These are phyloP conservation scores for Apis florea DNA, from an alignment of 1,140 invertebrate genomes.

Conservation along the genomic window DNA sequence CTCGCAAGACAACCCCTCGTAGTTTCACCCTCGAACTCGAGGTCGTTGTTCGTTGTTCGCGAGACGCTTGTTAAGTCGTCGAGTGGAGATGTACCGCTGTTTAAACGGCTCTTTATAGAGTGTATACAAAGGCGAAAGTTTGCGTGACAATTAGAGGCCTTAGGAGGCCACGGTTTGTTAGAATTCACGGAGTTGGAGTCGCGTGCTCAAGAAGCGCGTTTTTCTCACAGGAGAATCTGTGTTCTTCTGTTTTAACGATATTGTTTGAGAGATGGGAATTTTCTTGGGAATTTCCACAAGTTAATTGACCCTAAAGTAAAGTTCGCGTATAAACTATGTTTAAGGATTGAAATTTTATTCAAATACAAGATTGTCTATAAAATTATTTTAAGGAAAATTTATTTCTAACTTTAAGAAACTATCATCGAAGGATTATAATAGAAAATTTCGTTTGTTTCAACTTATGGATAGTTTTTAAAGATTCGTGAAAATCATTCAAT, in stretches of 20 bases:
- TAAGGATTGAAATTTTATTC: too few relatives aligned
- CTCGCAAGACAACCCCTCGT: background rate
- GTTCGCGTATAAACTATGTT: too few relatives aligned
- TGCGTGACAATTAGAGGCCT: constrained; percentile 6
- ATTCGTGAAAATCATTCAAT: too few relatives aligned
- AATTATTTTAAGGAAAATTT: too few relatives aligned
- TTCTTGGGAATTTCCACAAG: background rate
- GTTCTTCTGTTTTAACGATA: background rate
- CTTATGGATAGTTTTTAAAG: too few relatives aligned
- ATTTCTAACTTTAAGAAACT: too few relatives aligned
- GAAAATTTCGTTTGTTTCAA: too few relatives aligned
- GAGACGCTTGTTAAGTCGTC: constrained; percentile 8
- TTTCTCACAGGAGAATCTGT: background rate
- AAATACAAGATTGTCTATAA: too few relatives aligned
- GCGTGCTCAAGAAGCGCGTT: background rate
- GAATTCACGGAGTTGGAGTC: background rate
- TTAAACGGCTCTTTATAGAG: background rate
- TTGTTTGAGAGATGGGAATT: background rate
- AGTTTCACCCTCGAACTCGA: background rate
- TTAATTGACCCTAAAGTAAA: too few relatives aligned
- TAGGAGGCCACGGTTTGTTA: background rate
- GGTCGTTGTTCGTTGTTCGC: background rate
- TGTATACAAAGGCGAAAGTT: background rate
- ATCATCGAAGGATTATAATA: too few relatives aligned
- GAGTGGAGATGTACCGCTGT: background rate